A percentile compares a stretch with the other conserved stretches of the same genome.
Conservation (phyloP, 2,113 vertebrate genomes). For the Zosterops borbonicus region DNA sequence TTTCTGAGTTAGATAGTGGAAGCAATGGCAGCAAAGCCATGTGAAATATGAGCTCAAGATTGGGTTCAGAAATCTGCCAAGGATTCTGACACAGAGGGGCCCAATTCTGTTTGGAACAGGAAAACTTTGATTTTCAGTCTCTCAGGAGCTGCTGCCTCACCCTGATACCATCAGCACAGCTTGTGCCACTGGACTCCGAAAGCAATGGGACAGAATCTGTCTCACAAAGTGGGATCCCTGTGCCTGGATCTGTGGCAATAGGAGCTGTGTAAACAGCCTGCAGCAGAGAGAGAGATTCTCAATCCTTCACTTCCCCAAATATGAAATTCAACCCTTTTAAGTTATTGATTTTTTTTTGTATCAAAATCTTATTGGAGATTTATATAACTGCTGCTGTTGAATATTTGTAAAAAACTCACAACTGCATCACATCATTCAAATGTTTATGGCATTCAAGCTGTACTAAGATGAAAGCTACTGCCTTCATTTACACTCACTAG, state of each 20-base stretch:
- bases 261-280: neutral
- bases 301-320: neutral
- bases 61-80: neutral
- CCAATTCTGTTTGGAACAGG: neutral
- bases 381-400: neutral
- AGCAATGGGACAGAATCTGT: neutral
- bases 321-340: neutral
- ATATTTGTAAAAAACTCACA: slow-evolving; percentile 26
- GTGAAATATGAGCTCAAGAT: accelerated
- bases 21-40: neutral
- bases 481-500: slow-evolving; percentile 30
- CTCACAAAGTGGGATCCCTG: neutral
- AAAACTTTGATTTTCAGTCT: neutral
- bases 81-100: neutral
- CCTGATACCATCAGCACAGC: neutral
- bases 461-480: slow-evolving; percentile 11
- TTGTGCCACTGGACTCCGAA: accelerated
- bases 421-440: slow-evolving; percentile 25
- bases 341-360: neutral
- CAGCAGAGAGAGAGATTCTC: neutral
- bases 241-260: neutral
- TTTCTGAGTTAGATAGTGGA: neutral
- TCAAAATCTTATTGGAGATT: slow-evolving; percentile 22
- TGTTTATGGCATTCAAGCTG: neutral
- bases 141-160: neutral